Percentiles rank a stretch among this genome's conserved stretches.
Conservation (phyloP, 2,888 invertebrate species). For the Blastobasis adustella region DNA sequence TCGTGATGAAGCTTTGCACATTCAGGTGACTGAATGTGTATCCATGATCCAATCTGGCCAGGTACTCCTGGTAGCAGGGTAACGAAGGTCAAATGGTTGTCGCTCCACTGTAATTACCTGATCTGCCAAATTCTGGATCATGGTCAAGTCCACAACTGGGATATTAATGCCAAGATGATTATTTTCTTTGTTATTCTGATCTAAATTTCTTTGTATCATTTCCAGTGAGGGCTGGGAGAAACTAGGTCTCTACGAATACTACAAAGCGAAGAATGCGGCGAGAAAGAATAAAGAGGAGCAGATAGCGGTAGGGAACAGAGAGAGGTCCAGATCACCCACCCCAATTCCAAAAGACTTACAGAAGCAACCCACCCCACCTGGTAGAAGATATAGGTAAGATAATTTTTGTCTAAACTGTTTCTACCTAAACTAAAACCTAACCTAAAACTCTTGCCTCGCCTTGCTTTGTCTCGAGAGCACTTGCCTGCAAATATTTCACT, state of each 20-base stretch:
- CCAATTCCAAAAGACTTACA: constrained; percentile 85
- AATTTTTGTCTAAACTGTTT: not conserved
- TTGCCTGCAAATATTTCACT: too few species aligned
- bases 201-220: constrained; percentile 10
- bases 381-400: constrained; percentile 80
- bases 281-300: constrained; percentile 91
- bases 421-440: too few species aligned
- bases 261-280: constrained; percentile 95
- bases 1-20: too few species aligned
- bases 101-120: too few species aligned
- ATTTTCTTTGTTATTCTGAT: not conserved
- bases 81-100: too few species aligned
- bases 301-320: constrained; percentile 80
- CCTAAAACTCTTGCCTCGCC: too few species aligned
- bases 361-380: constrained; percentile 82
- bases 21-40: too few species aligned
- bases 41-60: too few species aligned
- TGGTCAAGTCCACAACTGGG: too few species aligned
- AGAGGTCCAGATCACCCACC: constrained; percentile 84
- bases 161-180: not conserved
- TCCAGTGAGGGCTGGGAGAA: constrained; percentile 98
- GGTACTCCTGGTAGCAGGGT: too few species aligned
- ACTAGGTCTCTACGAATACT: constrained; percentile 97
- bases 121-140: too few species aligned
- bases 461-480: too few species aligned